These are phyloP conservation scores for Gryon sp. DNA, from an alignment of 1,140 invertebrate species.

Conservation along the genomic window DNA sequence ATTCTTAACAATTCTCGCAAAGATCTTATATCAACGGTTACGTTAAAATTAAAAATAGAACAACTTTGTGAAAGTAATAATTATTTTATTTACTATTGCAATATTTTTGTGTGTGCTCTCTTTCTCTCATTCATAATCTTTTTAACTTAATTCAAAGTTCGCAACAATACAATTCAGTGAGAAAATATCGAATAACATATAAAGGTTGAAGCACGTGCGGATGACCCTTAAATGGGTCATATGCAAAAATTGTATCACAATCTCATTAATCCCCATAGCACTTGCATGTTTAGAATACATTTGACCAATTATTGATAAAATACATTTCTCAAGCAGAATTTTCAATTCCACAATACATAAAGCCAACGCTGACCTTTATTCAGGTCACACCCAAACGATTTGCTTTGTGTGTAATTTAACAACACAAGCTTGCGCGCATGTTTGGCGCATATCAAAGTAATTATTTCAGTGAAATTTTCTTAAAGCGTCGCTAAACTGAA, in stretches of 20 bases:
- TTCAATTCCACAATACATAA: constrained; percentile 46
- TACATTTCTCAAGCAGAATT: constrained; percentile 30
- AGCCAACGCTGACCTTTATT: constrained; percentile 22
- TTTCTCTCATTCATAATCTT: no score
- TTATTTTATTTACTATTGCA: no score
- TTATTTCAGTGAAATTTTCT: constrained; percentile 18
- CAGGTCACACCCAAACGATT: constrained; percentile 36
- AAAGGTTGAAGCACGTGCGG: no score
- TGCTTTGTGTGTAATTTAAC: constrained; percentile 16
- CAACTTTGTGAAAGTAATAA: no score
- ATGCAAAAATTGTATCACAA: constrained; percentile 40
- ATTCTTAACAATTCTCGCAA: no score
- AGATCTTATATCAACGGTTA: no score
- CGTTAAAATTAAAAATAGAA: no score
- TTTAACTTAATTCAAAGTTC: no score
- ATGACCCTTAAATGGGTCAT: constrained; percentile 28
- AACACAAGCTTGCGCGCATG: constrained; percentile 8
- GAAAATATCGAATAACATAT: no score
- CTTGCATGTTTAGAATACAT: constrained; percentile 46
- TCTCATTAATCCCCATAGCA: constrained; percentile 19
- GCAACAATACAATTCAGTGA: no score
- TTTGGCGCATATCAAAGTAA: constrained; percentile 25
- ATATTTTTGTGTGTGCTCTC: no score
- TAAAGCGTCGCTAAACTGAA: constrained; percentile 9
- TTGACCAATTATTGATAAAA: constrained; percentile 55